Percentiles rank a stretch among this genome's conserved stretches.
These are phyloP conservation scores for Lepidurus arcticus DNA, from an alignment of 1,140 invertebrate genomes.

Conservation along the genomic window DNA sequence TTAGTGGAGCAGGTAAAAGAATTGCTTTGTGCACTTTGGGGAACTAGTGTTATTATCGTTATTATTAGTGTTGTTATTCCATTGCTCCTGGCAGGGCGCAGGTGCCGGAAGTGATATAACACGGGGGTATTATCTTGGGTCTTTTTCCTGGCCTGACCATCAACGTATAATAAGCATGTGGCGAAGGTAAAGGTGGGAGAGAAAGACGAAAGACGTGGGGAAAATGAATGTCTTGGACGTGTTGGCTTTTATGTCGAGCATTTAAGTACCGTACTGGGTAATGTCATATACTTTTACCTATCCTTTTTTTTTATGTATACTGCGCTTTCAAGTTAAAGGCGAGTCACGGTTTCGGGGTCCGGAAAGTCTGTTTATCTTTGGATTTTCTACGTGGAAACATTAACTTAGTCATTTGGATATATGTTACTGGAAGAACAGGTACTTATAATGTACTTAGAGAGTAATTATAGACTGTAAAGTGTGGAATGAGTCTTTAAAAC, in stretches of 20 bases:
- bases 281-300: not conserved
- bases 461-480: no score
- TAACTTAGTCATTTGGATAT: no score
- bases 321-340: not conserved
- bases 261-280: not conserved
- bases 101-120: constrained; percentile 13
- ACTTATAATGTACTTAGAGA: no score
- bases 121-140: not conserved
- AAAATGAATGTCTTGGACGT: not conserved
- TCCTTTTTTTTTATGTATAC: not conserved
- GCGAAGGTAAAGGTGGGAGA: not conserved
- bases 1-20: not conserved
- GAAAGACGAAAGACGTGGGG: not conserved
- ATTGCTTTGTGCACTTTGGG: not conserved
- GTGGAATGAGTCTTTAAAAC: no score
- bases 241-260: not conserved
- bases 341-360: not conserved
- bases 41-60: not conserved
- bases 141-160: not conserved
- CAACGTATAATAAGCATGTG: constrained; percentile 13
- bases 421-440: no score
- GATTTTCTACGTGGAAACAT: no score
- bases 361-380: no score
- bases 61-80: not conserved
- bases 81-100: not conserved